Conservation (phyloP, 2,113 vertebrate genomes). For the Hemiprocne comata region DNA sequence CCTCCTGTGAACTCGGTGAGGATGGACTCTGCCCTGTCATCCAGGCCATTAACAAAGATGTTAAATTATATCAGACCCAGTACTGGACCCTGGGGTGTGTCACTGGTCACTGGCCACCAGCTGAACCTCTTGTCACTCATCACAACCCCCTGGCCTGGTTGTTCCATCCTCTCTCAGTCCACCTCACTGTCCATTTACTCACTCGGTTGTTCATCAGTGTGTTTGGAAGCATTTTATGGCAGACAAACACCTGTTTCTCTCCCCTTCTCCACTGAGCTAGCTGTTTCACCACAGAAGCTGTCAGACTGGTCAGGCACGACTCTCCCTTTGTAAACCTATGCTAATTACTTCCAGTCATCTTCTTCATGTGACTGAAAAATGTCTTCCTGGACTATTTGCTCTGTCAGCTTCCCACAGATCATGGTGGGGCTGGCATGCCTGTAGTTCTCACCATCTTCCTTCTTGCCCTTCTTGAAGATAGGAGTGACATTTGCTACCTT, state of each 20-base stretch:
- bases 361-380: neutral
- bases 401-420: neutral
- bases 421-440: neutral
- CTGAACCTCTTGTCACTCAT: neutral
- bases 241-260: neutral
- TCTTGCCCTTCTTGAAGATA: neutral
- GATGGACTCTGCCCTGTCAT: neutral
- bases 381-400: neutral
- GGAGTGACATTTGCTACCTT: neutral
- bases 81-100: accelerated
- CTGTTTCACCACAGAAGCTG: neutral
- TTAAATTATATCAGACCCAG: neutral
- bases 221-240: neutral
- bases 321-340: neutral
- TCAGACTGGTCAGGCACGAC: neutral
- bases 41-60: neutral
- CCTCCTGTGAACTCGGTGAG: neutral
- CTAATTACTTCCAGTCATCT: neutral
- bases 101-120: neutral
- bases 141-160: too few relatives aligned
- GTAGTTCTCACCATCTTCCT: neutral
- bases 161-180: neutral
- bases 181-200: neutral
- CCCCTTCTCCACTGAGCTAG: neutral
- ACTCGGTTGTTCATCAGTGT: neutral